Evolutionary conservation across 2,113 vertebrate species (phyloP).

Genomic region (Tragelaphus buxtoni): DNA sequence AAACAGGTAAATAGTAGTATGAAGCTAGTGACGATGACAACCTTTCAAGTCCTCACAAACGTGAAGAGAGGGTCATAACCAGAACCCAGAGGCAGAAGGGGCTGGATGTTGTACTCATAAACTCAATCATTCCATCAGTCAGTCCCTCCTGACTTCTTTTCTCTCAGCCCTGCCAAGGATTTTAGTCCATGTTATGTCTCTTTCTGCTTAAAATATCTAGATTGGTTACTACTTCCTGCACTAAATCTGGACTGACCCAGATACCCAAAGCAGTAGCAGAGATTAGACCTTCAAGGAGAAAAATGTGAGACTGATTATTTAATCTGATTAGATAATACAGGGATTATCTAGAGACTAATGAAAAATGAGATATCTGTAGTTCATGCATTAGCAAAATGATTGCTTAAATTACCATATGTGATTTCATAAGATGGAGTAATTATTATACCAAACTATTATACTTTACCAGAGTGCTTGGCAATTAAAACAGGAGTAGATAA

Average conservation of each 20-base stretch:
- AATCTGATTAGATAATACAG: not conserved
- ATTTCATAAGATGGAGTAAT: not conserved
- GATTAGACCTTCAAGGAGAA: not conserved
- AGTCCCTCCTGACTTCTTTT: not conserved
- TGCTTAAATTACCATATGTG: not conserved
- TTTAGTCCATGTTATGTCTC: not conserved
- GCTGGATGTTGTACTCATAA: not conserved
- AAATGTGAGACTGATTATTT: not conserved
- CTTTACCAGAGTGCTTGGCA: not conserved
- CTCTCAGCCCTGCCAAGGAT: not conserved
- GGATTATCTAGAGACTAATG: not conserved
- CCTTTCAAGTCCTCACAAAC: not conserved
- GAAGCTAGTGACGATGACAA: not conserved
- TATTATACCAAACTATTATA: not conserved
- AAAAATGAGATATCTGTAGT: not conserved
- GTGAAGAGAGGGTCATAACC: not conserved
- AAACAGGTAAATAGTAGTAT: not conserved
- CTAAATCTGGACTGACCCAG: not conserved
- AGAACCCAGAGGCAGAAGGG: not conserved
- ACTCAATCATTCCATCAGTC: not conserved
- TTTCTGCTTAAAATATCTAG: not conserved
- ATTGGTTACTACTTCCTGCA: not conserved
- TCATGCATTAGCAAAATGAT: not conserved
- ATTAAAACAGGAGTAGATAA: not conserved
- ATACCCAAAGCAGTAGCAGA: not conserved